Evolutionary conservation across 2,113 vertebrate genomes (phyloP), one percentile per base, ranked within the genome.

Genomic region (Zosterops hypoxanthus): DNA sequence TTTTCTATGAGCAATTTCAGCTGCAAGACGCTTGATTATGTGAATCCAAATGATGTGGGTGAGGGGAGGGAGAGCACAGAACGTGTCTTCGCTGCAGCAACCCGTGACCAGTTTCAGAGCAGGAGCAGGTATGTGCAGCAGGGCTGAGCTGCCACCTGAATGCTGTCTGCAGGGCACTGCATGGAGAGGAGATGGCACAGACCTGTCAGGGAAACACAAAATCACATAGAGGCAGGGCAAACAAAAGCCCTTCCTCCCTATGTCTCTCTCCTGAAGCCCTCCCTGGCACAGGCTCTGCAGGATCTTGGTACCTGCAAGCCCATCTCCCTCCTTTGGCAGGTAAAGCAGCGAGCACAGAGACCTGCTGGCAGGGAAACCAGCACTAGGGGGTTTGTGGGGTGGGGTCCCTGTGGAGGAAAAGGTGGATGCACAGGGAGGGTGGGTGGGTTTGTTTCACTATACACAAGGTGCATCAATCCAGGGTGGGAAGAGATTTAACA

Each of bases 1-100:
- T 95, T 96, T 96, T 95, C 93, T 92, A 56, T 83, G 94, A 97
- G 95, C 92, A 94, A 95, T 97, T 97, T 96, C 83, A 85, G 95
- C 92, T 96, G 80, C 80, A 64, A 94, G 94, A 93, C 3, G 47
- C 94, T 95, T 96, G 95, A 97, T 96, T 96, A 94, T 93, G 44
- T 95, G 95, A 96, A 94, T 97, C 87, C 81, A 92, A 95, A 94
- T 95, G 76, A 92, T 65, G 89, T 55, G 39, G 29, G 18, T 47
- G 53, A 57, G 85, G 88, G 64, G 39, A 92, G 92, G 77, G 66
- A 73, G 41, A 85, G 59, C 50, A 75, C 64, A 88, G 92, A 94
- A 92, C 8, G 8, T 92, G 82, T 25, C 88, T 95, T 34, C 3
- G 10, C 71, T 72, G 88, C 93, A 87, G 93, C 66, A 93, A 20